A percentile compares a stretch with the other conserved stretches of the same genome.
Evolutionary conservation across 37 sponge, comb jelly and placozoan genomes (phyloP).

Genomic region (Ephydatia muelleri): DNA sequence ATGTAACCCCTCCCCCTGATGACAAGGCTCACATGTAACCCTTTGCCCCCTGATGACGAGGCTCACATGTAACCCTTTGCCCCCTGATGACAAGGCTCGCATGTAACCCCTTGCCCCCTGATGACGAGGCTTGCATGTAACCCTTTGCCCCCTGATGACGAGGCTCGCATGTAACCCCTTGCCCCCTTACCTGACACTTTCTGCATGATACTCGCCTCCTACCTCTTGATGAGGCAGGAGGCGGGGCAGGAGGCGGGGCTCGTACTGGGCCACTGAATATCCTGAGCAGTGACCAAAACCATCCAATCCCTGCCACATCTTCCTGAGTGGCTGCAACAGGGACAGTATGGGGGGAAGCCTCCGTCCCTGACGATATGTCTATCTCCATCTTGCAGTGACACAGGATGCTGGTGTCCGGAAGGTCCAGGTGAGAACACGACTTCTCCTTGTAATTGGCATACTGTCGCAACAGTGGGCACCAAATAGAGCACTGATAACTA

Average conservation of each 20-base stretch:
- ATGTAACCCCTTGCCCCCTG: too few species aligned
- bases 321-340: neutral
- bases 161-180: too few species aligned
- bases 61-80: too few species aligned
- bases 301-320: neutral
- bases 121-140: neutral
- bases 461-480: constrained; percentile 5
- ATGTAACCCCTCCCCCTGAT: too few species aligned
- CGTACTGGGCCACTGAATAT: constrained; percentile 1
- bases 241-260: neutral
- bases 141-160: too few species aligned
- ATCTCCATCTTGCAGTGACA: constrained; percentile 42
- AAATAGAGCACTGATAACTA: constrained; percentile 1
- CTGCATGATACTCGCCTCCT: neutral
- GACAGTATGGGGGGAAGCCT: neutral
- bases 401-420: constrained; percentile 35
- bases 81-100: too few species aligned
- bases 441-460: constrained; percentile 44
- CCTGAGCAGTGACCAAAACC: neutral
- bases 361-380: neutral
- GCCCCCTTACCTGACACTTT: neutral
- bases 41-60: too few species aligned
- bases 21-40: too few species aligned
- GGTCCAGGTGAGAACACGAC: constrained; percentile 5
- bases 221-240: neutral